Evolutionary conservation across 64 coral and sea anemone species (phyloP), one percentile per base, ranked within the genome.

Genomic region (Actinia equina): DNA sequence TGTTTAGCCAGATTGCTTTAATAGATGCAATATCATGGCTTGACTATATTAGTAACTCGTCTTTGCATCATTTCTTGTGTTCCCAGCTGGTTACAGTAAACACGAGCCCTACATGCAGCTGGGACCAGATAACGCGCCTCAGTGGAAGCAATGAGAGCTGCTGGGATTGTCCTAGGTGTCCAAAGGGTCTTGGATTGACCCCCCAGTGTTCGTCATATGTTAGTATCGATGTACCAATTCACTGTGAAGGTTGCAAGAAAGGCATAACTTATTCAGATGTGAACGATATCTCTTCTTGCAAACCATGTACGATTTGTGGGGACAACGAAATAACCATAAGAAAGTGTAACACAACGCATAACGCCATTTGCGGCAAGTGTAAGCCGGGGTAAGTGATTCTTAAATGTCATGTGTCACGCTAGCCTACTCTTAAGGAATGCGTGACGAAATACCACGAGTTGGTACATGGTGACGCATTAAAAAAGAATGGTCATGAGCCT

Each of bases 351-450:
- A 60, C 37, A 7, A 88, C 94, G 41, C 86, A 76, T 44, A 93
- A 96, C 74, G 82, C 94, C 1, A 84, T 90, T 51, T 93, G 94
- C 53, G 94, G 91, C 30, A 93, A 90, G 44, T 96, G 94, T 67
- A 89, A 88, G 30, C 58, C 30, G 44, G 94, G 94, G 94, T 96
- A 93, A 87, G 91, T n/a, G 4, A 41, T 79, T 9, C 58, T 17
- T 10, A 18, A 51, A 4, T 26, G n/a, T 65, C 22, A n/a, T 65
- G 59, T 65, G n/a, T n/a, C 62, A 23, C 62, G 19, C 19, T 4
- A 37, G 30, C 30, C 30, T 37, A 25, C 62, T 60, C 4, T 17
- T 60, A 20, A 65, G 22, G 62, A 65, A 4, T 65, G 19, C 62
- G 22, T 65, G 62, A 65, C 62, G 55, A 57, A 57, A 57, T 65